Conservation (phyloP, 2,797 vertebrate genomes). For the Rhodeus uyekii region DNA sequence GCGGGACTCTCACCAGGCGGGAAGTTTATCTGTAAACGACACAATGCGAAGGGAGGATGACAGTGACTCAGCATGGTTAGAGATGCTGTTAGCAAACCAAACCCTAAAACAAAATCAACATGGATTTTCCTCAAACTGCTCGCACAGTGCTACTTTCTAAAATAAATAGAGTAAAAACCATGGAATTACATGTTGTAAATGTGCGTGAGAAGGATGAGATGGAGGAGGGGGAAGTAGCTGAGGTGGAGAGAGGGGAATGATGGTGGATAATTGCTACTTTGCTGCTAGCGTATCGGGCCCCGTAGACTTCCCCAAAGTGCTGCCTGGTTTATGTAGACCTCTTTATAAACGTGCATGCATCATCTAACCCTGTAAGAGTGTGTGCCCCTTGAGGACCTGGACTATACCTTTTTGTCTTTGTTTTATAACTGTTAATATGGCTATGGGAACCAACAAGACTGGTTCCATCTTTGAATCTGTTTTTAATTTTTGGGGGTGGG, state of each 20-base stretch:
- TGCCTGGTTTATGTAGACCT: conserved; percentile 90
- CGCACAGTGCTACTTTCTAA: conserved; percentile 28
- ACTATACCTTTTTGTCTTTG: conserved; percentile 61
- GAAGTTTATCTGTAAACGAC: conserved; percentile 97
- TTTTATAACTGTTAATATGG: conserved; percentile 46
- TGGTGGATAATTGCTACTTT: conserved; percentile 81
- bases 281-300: conserved; percentile 87
- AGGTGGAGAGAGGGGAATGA: conserved; percentile 78
- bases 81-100: conserved; percentile 54
- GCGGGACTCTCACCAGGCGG: conserved; percentile 94
- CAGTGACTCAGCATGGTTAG: conserved; percentile 38
- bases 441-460: conserved; percentile 29
- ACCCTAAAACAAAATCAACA: conserved; percentile 43
- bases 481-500: conserved; percentile 64
- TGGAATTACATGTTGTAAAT: conserved; percentile 48
- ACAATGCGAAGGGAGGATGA: conserved; percentile 6
- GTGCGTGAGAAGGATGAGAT: conserved; percentile 55
- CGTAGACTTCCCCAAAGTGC: conserved; percentile 80
- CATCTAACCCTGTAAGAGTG: conserved; percentile 65
- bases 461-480: conserved; percentile 40
- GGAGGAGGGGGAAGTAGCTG: conserved; percentile 63
- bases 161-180: conserved; percentile 44
- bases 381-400: conserved; percentile 32
- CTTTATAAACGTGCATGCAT: conserved; percentile 92
- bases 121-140: conserved; percentile 41